Percentiles rank a stretch among this genome's conserved stretches.
Conservation (phyloP, 2,113 vertebrate species). For the Pipra filicauda region DNA sequence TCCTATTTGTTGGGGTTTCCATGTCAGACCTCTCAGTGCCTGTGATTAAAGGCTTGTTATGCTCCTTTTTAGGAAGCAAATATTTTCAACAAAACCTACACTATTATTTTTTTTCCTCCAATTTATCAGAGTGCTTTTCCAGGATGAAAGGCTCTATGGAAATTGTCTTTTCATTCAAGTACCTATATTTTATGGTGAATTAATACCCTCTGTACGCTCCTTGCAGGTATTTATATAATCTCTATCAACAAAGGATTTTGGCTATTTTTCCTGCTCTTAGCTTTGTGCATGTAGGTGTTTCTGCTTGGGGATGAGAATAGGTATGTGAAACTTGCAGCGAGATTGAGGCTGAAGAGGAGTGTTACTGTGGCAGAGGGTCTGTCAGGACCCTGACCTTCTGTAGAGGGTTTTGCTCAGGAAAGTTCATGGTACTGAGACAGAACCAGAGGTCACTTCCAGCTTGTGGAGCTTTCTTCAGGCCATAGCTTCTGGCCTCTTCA, state of each 20-base stretch:
- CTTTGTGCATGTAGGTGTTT: not conserved
- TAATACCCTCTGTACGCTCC: not conserved
- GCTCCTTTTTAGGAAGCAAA: not conserved
- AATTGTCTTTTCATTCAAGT: not conserved
- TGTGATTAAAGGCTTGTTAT: not conserved
- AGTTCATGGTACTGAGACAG: not conserved
- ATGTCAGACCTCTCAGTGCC: not conserved
- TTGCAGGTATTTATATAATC: not conserved
- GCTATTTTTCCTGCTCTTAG: not conserved
- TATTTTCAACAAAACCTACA: not conserved
- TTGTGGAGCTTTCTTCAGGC: not conserved
- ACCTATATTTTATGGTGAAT: not conserved
- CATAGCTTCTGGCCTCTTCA: not conserved
- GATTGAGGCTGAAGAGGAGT: not conserved
- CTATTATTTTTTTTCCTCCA: not conserved
- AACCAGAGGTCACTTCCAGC: not conserved
- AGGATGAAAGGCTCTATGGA: not conserved
- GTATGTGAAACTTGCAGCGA: rapidly evolving
- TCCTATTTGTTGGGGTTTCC: not conserved
- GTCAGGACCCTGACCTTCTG: not conserved
- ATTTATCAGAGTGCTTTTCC: not conserved
- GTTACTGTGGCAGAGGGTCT: not conserved
- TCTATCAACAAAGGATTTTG: not conserved
- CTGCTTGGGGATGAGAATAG: not conserved
- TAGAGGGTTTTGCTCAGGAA: not conserved